These are phyloP conservation scores for Sparus aurata DNA, from an alignment of 2,797 vertebrate species.

Conservation along the genomic window DNA sequence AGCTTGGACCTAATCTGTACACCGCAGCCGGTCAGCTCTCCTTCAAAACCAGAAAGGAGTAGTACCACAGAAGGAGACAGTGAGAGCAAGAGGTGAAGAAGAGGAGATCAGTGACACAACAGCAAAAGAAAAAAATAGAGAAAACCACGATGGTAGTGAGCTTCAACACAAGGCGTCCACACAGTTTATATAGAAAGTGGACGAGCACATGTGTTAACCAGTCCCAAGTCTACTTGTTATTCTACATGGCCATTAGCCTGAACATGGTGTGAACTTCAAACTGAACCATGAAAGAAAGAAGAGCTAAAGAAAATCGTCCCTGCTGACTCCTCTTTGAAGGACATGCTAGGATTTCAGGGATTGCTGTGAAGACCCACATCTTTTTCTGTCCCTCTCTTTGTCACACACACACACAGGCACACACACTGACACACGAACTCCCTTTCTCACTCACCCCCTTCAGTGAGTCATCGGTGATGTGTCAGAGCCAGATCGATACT, in stretches of 20 bases:
- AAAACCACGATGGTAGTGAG: not conserved
- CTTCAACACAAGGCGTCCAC: not conserved
- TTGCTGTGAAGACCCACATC: conserved; percentile 36
- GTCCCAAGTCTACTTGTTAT: conserved; percentile 36
- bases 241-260: conserved; percentile 17
- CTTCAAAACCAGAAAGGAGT: conserved; percentile 16
- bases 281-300: conserved; percentile 25
- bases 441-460: conserved; percentile 31
- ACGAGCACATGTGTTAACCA: conserved; percentile 18
- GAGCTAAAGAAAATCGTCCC: conserved; percentile 24
- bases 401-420: conserved; percentile 15
- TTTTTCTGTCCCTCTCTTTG: conserved; percentile 23
- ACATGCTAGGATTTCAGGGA: conserved; percentile 31
- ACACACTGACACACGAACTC: conserved; percentile 33
- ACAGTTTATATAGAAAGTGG: conserved; percentile 13
- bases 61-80: conserved; percentile 9
- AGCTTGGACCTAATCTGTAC: conserved; percentile 43
- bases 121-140: not conserved
- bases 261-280: conserved; percentile 42
- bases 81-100: conserved; percentile 12
- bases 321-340: conserved; percentile 41
- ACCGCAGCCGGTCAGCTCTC: conserved; percentile 22
- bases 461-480: conserved; percentile 74
- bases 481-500: conserved; percentile 74
- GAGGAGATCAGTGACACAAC: conserved; percentile 25